Conservation (phyloP, 2,113 vertebrate genomes). For the Vidua macroura region DNA sequence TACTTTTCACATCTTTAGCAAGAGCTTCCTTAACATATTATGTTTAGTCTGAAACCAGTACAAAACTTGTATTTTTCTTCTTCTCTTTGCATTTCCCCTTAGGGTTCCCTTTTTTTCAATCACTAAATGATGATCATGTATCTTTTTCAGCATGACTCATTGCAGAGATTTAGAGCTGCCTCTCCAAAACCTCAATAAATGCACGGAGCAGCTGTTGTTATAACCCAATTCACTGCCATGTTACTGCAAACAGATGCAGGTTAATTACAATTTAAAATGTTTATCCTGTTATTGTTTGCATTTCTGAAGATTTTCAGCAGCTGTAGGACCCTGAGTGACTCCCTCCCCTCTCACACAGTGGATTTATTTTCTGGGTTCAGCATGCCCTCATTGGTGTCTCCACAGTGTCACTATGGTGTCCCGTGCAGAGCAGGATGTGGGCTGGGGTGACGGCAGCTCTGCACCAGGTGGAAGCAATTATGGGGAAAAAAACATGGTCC, state of each 20-base stretch:
- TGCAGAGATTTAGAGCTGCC: neutral
- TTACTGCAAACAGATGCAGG: neutral
- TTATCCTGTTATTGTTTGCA: neutral
- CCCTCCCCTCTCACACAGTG: neutral
- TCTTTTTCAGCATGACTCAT: neutral
- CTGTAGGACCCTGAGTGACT: neutral
- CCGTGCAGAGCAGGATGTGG: neutral
- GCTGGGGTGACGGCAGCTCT: neutral
- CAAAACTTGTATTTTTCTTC: neutral
- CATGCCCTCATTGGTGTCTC: fast-evolving
- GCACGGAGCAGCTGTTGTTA: fast-evolving
- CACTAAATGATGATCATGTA: neutral
- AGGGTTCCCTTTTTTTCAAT: neutral
- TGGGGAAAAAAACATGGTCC: neutral
- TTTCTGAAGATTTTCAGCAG: neutral
- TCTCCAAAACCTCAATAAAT: neutral
- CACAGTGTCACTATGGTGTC: fast-evolving
- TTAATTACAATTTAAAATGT: neutral
- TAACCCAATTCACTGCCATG: neutral
- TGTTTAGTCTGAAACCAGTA: neutral
- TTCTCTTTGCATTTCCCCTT: neutral
- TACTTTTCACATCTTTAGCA: neutral
- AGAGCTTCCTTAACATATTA: neutral
- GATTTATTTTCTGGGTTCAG: neutral
- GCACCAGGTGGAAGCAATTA: slow-evolving; percentile 63